Evolutionary conservation across 2,113 vertebrate species (phyloP), one percentile per base, ranked within the genome.

Genomic region (Oryzias melastigma): DNA sequence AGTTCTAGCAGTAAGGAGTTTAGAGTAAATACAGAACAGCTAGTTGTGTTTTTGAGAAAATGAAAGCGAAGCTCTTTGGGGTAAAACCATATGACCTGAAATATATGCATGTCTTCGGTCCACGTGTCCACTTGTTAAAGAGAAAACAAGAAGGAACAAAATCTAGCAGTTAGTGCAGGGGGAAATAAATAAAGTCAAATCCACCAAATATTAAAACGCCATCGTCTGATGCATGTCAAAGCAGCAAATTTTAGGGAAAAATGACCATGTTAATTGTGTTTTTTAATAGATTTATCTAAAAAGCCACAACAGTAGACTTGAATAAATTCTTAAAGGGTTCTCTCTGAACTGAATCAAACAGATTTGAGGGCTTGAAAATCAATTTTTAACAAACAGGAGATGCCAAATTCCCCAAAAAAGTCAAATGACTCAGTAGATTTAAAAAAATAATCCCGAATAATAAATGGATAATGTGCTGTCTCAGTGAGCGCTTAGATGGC

Each of bases 401-500:
- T 3, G 14, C 8, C 18, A 49, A 49, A 13, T 13, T 22, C 5
- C 19, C 22, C 22, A n/a, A n/a, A n/a, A n/a, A n/a, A n/a, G n/a
- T 22, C 22, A 22, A 22, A 22, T 2, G 22, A 22, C n/a, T n/a
- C n/a, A n/a, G n/a, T 22, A 22, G 22, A 2, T 22, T 2, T 22
- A 2, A 22, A 22, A 22, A 22, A 22, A 22, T 22, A 22, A 22
- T 22, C 22, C 22, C 2, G 22, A 29, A 29, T 5, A 29, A 29
- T 7, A 29, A 7, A 25, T 35, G n/a, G 50, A 48, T 51, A 63
- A 67, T 49, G 7, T 10, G 25, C 41, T 53, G 43, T 20, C 62
- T 62, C 62, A 42, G 52, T 51, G 62, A 17, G 4, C 4, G 42
- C 40, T 14, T 41, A 60, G 63, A 63, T 44, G 47, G 5, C 50